A percentile compares a stretch with the other conserved stretches of the same genome.
Evolutionary conservation across 2,797 vertebrate genomes (phyloP).

Genomic region (Halcyon chelicuti): DNA sequence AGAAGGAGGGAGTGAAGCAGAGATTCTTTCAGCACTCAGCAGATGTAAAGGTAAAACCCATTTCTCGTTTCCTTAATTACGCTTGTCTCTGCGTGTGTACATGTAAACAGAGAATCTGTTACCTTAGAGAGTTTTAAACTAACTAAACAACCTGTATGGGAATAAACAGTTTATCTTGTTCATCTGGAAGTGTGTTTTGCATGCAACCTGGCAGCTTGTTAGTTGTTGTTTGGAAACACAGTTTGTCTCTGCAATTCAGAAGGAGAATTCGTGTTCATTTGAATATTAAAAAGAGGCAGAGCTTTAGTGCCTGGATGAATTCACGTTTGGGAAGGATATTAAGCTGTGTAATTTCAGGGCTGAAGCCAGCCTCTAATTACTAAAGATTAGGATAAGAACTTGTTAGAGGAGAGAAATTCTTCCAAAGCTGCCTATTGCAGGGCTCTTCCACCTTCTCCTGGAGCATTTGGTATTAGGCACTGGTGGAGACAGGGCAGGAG

Average conservation of each 20-base stretch:
- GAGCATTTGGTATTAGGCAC: background rate
- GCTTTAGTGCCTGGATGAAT: background rate
- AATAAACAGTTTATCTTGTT: background rate
- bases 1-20: slow-evolving; percentile 43
- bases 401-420: background rate
- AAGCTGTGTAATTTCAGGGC: slow-evolving; percentile 3
- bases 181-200: background rate
- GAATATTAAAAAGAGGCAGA: slow-evolving; percentile 17
- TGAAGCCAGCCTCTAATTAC: slow-evolving; percentile 26
- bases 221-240: background rate
- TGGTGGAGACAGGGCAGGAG: background rate
- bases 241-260: background rate
- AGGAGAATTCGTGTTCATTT: background rate
- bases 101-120: background rate
- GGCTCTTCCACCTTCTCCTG: background rate
- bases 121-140: background rate
- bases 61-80: background rate
- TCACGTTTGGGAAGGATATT: background rate
- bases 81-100: background rate
- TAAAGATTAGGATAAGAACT: slow-evolving; percentile 6
- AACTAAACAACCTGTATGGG: background rate
- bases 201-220: background rate
- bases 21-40: slow-evolving; percentile 25
- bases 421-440: background rate
- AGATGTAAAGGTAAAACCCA: slow-evolving; percentile 52